phyloP scores from a whole-genome alignment of 2,797 vertebrate genomes.

The Glyptemys insculpta region DNA sequence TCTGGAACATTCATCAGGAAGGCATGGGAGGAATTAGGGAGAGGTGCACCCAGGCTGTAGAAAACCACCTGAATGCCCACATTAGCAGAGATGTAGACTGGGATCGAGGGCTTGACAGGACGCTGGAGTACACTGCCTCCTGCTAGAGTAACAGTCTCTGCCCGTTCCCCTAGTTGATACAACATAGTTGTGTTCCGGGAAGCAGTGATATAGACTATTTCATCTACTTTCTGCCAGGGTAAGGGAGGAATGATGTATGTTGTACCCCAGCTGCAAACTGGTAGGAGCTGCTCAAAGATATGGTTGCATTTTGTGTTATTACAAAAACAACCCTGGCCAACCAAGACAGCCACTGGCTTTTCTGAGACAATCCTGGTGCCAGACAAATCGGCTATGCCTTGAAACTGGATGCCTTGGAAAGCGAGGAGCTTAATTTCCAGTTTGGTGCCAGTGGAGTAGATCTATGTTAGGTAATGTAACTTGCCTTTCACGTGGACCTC shows the following conservation, averaged over 20 bases:
- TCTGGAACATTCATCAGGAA: conserved; percentile 80
- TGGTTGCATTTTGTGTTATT: conserved; percentile 82
- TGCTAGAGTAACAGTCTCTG: not conserved
- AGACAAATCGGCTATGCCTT: conserved; percentile 71
- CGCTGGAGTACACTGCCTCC: conserved; percentile 23
- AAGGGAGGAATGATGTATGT: conserved; percentile 80
- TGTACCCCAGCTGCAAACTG: conserved; percentile 81
- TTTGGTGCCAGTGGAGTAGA: not conserved
- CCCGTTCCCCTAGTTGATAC: not conserved
- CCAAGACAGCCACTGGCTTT: conserved; percentile 77
- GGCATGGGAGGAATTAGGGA: conserved; percentile 29
- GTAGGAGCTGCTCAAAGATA: conserved; percentile 85
- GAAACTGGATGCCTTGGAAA: conserved; percentile 81
- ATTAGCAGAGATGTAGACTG: conserved; percentile 77
- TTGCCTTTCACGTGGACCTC: conserved; percentile 46
- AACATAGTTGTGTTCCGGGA: conserved; percentile 75
- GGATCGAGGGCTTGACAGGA: not conserved
- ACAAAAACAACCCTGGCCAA: conserved; percentile 81
- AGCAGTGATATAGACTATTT: conserved; percentile 79
- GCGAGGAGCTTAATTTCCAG: conserved; percentile 64
- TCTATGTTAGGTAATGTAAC: conserved; percentile 44
- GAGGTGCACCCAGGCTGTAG: conserved; percentile 77
- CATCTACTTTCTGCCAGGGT: conserved; percentile 70
- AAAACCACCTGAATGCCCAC: conserved; percentile 81
- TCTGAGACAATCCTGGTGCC: conserved; percentile 79